phyloP scores from a whole-genome alignment of 2,797 vertebrate species.

The Bradypodion ventrale region DNA sequence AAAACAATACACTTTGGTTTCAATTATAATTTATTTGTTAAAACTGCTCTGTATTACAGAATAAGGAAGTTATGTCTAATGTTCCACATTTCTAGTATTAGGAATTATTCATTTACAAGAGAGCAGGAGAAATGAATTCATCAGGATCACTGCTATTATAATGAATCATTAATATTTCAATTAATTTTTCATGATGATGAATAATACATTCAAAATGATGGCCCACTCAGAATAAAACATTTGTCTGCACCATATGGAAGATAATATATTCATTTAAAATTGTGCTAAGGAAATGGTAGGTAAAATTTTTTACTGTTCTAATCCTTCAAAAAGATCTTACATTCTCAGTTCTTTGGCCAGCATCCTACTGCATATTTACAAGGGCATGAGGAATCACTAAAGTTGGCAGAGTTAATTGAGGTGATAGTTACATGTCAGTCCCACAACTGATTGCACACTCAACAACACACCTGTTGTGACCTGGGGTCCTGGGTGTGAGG shows the following conservation, averaged over 20 bases:
- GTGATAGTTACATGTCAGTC: too few species aligned
- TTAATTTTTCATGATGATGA: slow-evolving; percentile 74
- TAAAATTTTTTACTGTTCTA: slow-evolving; percentile 5
- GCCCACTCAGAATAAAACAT: slow-evolving; percentile 69
- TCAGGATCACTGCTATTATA: slow-evolving; percentile 69
- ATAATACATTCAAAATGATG: slow-evolving; percentile 71
- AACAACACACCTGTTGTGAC: too few species aligned
- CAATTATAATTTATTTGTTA: slow-evolving; percentile 46
- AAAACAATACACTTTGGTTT: not conserved
- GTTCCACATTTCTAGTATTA: slow-evolving; percentile 69
- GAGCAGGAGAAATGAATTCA: slow-evolving; percentile 56
- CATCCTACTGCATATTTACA: too few species aligned
- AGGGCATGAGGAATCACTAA: too few species aligned
- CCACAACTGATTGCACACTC: too few species aligned
- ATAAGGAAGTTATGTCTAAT: slow-evolving; percentile 48
- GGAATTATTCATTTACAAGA: slow-evolving; percentile 68
- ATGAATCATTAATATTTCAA: slow-evolving; percentile 77
- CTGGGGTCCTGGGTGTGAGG: too few species aligned
- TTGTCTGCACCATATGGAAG: slow-evolving; percentile 58
- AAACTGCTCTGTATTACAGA: not conserved
- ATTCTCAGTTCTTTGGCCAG: not conserved
- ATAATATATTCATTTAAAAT: slow-evolving; percentile 59
- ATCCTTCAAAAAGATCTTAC: slow-evolving; percentile 31
- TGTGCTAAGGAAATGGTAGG: slow-evolving; percentile 34
- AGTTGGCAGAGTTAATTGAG: too few species aligned